Evolutionary conservation across 2,888 invertebrate species (phyloP), one percentile per base, ranked within the genome.

Genomic region (Xiphydria camelus): DNA sequence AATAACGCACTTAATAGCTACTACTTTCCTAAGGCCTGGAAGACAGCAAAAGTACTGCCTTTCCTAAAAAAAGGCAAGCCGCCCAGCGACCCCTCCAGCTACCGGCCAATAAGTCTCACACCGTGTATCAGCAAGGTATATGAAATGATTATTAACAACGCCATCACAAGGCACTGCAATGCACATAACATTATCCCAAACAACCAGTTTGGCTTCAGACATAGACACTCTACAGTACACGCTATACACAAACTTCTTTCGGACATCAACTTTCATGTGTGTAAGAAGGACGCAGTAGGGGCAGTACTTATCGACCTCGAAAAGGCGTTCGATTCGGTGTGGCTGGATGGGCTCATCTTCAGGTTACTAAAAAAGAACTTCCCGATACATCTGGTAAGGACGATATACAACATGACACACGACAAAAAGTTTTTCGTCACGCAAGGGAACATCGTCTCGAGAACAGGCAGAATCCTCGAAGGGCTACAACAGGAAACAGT

Each of bases 91-190:
- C 40, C 46, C 5, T 1, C 50, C 1, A 57, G 50, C 31, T 55
- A 55, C 18, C 14, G 55, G 6, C 58, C 58, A 1, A 55, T 60
- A 1, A 55, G 60, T 10, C 42, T 60, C 1, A 46, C 53, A 1
- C 46, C 49, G 0, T 41, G 36, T 4, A 20, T 55, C 1, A 55
- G 57, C 34, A 55, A 57, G 21, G 37, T 55, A 0, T 53, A 31
- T 18, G 57, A 60, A 39, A 26, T 15, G 12, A 20, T 51, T 1
- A 45, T 60, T 3, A 47, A 50, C 6, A 15, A 21, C 2, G 9
- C 34, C 5, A 22, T 53, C 2, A 5, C 14, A 1, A 1, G 18
- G 4, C 19, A 25, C n/a, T 50, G 51, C 36, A 34, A 23, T 4
- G 4, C 20, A 22, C 29, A 48, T 5, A 34, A 51, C 1, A 33